These are phyloP conservation scores for Drosophila pectinifera DNA, from an alignment of 1,140 invertebrate genomes.

Conservation along the genomic window DNA sequence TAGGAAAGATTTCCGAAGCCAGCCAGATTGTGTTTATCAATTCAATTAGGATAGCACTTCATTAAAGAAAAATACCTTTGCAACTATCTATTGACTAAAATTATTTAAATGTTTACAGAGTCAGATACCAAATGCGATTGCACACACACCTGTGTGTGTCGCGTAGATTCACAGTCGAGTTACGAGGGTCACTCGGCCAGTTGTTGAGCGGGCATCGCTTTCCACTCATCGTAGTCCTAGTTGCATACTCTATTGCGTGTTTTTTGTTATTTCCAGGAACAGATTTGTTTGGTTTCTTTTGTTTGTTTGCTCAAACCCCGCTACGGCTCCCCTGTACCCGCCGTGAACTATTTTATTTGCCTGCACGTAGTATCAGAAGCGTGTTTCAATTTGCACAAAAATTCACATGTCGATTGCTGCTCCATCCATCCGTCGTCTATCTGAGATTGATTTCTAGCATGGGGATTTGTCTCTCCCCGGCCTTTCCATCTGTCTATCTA, in stretches of 20 bases:
- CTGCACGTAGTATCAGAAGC: constrained; percentile 71
- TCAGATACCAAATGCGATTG: neutral
- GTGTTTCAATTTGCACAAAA: constrained; percentile 81
- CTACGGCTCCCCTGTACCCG: neutral
- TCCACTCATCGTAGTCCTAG: constrained; percentile 19
- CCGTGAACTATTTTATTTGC: constrained; percentile 59
- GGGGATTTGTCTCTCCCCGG: constrained; percentile 40
- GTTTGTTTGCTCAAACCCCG: constrained; percentile 57
- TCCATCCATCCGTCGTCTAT: constrained; percentile 58
- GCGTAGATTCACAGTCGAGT: constrained; percentile 3
- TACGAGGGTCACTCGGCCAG: constrained; percentile 29
- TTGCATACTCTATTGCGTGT: constrained; percentile 75
- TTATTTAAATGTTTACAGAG: constrained; percentile 31
- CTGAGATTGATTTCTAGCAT: constrained; percentile 73
- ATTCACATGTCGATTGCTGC: constrained; percentile 74
- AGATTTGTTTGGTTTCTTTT: constrained; percentile 74
- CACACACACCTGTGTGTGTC: constrained; percentile 22
- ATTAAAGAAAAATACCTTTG: constrained; percentile 8
- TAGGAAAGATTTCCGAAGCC: neutral
- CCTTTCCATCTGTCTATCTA: constrained; percentile 6
- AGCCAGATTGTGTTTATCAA: constrained; percentile 23
- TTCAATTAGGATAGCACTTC: constrained; percentile 21
- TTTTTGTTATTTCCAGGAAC: constrained; percentile 47
- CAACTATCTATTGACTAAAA: constrained; percentile 2
- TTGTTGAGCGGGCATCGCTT: constrained; percentile 11